These are phyloP conservation scores for Panthera uncia DNA, from an alignment of 2,113 vertebrate genomes.

Conservation along the genomic window DNA sequence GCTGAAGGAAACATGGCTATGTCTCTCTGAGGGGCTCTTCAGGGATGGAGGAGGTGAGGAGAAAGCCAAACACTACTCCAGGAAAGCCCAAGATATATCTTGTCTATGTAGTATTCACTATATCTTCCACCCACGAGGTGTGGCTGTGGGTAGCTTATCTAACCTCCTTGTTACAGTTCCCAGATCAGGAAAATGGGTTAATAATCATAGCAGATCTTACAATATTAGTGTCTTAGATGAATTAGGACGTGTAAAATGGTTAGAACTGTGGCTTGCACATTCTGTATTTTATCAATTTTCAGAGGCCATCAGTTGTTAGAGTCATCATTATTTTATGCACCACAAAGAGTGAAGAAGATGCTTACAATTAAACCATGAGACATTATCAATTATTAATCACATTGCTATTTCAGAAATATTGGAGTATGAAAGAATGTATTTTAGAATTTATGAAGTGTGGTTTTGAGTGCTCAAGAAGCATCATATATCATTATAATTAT, in stretches of 20 bases:
- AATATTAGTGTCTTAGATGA: background rate
- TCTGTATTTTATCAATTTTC: background rate
- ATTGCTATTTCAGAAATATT: constrained; percentile 2
- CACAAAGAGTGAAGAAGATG: background rate
- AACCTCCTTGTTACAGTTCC: background rate
- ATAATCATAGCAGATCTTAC: background rate
- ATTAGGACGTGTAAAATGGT: background rate
- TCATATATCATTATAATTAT: background rate
- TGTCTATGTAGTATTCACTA: background rate
- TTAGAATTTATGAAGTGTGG: constrained; percentile 32
- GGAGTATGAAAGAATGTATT: background rate
- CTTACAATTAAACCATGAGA: background rate
- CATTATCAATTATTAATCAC: background rate
- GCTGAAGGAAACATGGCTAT: background rate
- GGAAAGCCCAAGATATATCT: background rate
- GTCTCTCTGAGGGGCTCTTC: background rate
- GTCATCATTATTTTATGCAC: background rate
- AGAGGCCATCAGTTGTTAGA: background rate
- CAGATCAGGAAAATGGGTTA: background rate
- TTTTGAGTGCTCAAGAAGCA: background rate
- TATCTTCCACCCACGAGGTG: background rate
- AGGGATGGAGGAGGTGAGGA: background rate
- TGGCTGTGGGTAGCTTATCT: background rate
- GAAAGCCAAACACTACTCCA: background rate
- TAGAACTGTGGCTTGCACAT: background rate